Base-by-base conservation (phyloP, 2,888 invertebrate genomes). In the Drosophila mimetica region DNA sequence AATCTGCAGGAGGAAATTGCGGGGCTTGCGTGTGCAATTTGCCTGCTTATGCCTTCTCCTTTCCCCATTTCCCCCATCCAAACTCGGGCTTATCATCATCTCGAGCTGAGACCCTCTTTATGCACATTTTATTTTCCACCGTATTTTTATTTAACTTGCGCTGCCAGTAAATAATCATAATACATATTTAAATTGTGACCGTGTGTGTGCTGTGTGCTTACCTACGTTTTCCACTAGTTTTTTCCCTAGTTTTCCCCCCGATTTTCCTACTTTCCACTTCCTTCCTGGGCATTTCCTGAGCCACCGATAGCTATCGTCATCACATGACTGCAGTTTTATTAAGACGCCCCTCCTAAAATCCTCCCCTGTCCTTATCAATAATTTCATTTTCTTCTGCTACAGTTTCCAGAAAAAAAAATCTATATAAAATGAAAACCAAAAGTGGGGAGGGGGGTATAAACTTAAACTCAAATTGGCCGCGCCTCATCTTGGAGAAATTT, bases 101-200 rank as follows among this genome's bases (percentile, higher is more conserved):
- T 64, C 67, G 36, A 44, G 64, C 20, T 67, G 16, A 16, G 42
- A 30, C 39, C 42, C 39, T 55, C 61, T 41, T 54, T 63, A 42
- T 69, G 41, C 65, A 37, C 57, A 55, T 48, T 47, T 16, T 41
- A 59, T 30, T 79, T 13, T 42, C 37, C 18, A 57, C 60, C 52
- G 55, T 52, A 52, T 64, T 61, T 22, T 65, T 70, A 58, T 59
- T 48, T 67, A 46, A 42, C 42, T 37, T 22, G 36, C 64, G 34
- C 54, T 76, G 48, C 59, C 76, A 65, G 84, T 81, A 81, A 84
- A 84, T 83, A 88, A 86, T 82, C 84, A 84, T 80, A 82, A 82
- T 83, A 78, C 74, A 79, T 84, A 84, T 84, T 84, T 84, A 88
- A 84, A 88, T 86, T 83, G 78, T 30, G 47, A 66, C 47, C 53